These are phyloP conservation scores for Triplophysa rosa DNA, from an alignment of 2,113 vertebrate genomes.

Conservation along the genomic window DNA sequence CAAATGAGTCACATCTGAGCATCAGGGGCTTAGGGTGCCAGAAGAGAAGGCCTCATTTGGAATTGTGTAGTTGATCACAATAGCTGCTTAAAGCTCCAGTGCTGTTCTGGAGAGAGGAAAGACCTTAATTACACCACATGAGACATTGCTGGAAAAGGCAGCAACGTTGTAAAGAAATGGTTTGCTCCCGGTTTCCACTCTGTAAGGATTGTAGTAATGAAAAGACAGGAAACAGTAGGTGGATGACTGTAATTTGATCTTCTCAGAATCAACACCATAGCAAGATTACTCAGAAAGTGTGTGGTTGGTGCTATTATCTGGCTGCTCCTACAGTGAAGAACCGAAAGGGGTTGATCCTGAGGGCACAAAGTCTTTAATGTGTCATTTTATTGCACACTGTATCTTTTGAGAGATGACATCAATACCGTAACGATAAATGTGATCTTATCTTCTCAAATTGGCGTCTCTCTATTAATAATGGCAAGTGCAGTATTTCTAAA, in stretches of 20 bases:
- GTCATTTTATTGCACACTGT: background rate
- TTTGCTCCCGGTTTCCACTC: conserved; percentile 10
- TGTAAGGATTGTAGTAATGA: conserved; percentile 13
- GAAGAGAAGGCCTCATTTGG: conserved; percentile 20
- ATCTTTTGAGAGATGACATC: background rate
- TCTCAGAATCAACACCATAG: conserved; percentile 18
- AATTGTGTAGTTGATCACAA: conserved; percentile 13
- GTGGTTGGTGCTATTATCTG: background rate
- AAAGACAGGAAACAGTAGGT: conserved; percentile 40
- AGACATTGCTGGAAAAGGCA: conserved; percentile 24
- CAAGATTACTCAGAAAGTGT: conserved; percentile 1
- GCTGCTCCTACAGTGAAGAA: conserved; percentile 12
- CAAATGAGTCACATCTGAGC: conserved; percentile 26
- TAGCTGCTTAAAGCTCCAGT: conserved; percentile 7
- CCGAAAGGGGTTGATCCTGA: background rate
- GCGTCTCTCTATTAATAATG: background rate
- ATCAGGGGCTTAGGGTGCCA: conserved; percentile 9
- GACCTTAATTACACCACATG: conserved; percentile 20
- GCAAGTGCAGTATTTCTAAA: background rate
- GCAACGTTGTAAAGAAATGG: background rate
- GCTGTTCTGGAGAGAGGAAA: background rate
- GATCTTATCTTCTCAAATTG: background rate
- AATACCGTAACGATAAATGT: background rate
- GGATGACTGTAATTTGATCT: conserved; percentile 26
- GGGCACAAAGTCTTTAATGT: conserved; percentile 22